These are phyloP conservation scores for Aptenodytes patagonicus DNA, from an alignment of 2,113 vertebrate species.

Conservation along the genomic window DNA sequence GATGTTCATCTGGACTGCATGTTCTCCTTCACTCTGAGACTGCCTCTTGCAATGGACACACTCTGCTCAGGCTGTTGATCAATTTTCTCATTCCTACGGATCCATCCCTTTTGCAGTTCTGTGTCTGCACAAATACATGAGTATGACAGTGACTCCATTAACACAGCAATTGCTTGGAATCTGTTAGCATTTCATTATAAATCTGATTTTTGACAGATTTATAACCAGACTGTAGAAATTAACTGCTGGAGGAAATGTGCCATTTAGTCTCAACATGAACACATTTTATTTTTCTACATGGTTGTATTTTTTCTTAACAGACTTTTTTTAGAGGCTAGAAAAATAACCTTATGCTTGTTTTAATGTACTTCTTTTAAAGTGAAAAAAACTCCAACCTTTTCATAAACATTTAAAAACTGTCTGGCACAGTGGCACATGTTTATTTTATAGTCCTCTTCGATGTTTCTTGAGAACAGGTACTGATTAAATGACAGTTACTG, in stretches of 20 bases:
- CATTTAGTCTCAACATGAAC: conserved; percentile 24
- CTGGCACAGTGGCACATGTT: background rate
- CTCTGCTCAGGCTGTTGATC: background rate
- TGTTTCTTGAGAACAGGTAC: background rate
- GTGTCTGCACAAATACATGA: background rate
- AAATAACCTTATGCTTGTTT: background rate
- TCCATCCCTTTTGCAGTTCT: background rate
- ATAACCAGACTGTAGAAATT: conserved; percentile 43
- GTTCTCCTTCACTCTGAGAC: background rate
- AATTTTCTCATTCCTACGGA: background rate
- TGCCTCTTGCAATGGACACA: background rate
- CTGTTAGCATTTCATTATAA: conserved; percentile 29
- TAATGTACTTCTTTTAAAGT: background rate
- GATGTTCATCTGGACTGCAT: background rate
- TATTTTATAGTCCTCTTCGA: background rate
- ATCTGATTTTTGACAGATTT: conserved; percentile 50
- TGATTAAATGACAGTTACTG: background rate
- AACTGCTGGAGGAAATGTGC: conserved; percentile 21
- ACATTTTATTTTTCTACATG: conserved; percentile 26
- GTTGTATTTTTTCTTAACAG: background rate
- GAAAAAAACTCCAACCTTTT: background rate
- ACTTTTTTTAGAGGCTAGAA: background rate
- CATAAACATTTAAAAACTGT: background rate
- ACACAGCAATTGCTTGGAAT: conserved; percentile 6
- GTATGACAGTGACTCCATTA: background rate